Conservation (phyloP, 1,140 invertebrate species). For the Diabrotica virgifera region DNA sequence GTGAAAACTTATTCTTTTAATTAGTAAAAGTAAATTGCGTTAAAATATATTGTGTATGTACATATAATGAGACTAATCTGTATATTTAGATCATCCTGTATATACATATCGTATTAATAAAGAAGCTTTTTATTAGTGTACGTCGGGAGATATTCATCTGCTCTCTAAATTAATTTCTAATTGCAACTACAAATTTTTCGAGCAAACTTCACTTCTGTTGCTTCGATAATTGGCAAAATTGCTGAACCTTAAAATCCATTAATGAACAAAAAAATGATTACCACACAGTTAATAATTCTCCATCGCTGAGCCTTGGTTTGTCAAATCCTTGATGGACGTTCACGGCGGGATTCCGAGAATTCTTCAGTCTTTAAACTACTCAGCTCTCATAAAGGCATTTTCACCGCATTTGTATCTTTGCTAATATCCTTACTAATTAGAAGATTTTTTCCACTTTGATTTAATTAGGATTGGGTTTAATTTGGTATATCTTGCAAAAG, state of each 20-base stretch:
- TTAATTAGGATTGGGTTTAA: conserved; percentile 8
- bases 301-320: conserved; percentile 1
- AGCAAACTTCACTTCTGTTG: no score
- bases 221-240: background rate
- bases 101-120: no score
- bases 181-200: no score
- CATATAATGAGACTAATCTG: no score
- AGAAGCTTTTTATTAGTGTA: no score
- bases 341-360: conserved; percentile 9
- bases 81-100: no score
- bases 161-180: no score
- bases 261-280: background rate
- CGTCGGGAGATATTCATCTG: no score
- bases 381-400: background rate
- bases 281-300: background rate
- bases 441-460: conserved; percentile 7
- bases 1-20: no score
- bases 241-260: conserved; percentile 1
- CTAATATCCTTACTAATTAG: conserved; percentile 6
- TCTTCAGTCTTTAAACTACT: conserved; percentile 4
- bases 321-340: conserved; percentile 6
- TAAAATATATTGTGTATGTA: no score
- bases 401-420: conserved; percentile 4
- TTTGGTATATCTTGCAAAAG: background rate
- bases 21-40: no score